Evolutionary conservation across 1,140 invertebrate genomes (phyloP), one percentile per base, ranked within the genome.

Genomic region (Pogonus chalceus): DNA sequence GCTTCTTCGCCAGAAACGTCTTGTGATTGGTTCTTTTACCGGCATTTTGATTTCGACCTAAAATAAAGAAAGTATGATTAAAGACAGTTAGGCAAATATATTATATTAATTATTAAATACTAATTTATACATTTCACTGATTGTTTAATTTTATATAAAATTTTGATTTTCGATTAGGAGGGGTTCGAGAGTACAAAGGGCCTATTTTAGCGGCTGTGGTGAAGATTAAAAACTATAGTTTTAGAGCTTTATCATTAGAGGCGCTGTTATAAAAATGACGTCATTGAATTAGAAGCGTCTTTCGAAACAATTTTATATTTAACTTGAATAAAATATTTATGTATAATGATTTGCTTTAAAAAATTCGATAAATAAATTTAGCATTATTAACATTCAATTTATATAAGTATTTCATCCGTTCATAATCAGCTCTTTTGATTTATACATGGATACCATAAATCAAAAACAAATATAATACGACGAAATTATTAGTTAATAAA

Each of bases 1-100:
- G 83, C 83, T 79, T 76, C 78, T 80, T 80, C 73, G 74, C 71
- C 73, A 76, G 74, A 77, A 75, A 70, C 71, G 67, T 66, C 64
- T 59, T 69, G 71, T 75, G 69, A 78, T 78, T 79, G 76, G 75
- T 73, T 71, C 69, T 74, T 64, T 61, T 56, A 64, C 58, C 61
- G 65, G 63, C 60, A 53, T 58, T 54, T 52, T 20, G 35, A 49
- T 18, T 22, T 23, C 51, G 24, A 24, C 7, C 37, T 35, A 39
- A 24, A 49, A 52, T 56, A 46, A 53, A 35, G 10, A 55, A 53
- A 52, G 23, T 50, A 22, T 37, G 51, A 20, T 18, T 26, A 20
- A 37, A 24, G 20, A 52, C 21, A 35, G 55, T 52, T 35, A 22
- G 56, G 53, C 54, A 58, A 54, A 52, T 49, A 35, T 7, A 49